Conservation (phyloP, 2,797 vertebrate genomes). For the Gobionotothen gibberifrons region DNA sequence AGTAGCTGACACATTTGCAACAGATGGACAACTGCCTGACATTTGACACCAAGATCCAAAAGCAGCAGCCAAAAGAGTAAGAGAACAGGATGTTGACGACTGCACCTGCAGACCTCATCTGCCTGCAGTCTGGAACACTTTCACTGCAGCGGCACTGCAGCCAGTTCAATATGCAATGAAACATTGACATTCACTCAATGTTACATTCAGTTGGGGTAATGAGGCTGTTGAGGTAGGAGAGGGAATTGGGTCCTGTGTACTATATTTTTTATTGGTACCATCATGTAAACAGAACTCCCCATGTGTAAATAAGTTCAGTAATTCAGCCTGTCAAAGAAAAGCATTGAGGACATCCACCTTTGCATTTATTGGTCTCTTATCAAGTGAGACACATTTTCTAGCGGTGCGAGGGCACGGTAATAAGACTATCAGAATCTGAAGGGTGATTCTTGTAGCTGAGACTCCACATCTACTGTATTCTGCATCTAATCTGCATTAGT, state of each 20-base stretch:
- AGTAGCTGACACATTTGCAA: slow-evolving; percentile 51
- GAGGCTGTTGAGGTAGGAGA: slow-evolving; percentile 28
- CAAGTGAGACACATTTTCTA: slow-evolving; percentile 32
- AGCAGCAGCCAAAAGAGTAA: slow-evolving; percentile 11
- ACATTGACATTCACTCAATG: slow-evolving; percentile 48
- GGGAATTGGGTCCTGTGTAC: slow-evolving; percentile 9
- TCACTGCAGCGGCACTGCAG: slow-evolving; percentile 41
- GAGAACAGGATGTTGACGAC: slow-evolving; percentile 55
- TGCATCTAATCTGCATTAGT: slow-evolving; percentile 37
- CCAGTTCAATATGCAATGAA: slow-evolving; percentile 40
- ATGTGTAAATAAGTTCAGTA: slow-evolving; percentile 39
- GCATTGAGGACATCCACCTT: slow-evolving; percentile 25
- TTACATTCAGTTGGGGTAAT: slow-evolving; percentile 44
- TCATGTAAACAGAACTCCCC: slow-evolving; percentile 41
- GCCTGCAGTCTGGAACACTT: slow-evolving; percentile 48
- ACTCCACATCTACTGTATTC: slow-evolving; percentile 4
- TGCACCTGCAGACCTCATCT: slow-evolving; percentile 36
- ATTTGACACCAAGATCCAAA: slow-evolving; percentile 49
- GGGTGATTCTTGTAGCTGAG: slow-evolving; percentile 18
- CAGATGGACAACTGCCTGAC: slow-evolving; percentile 53
- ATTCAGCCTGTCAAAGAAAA: slow-evolving; percentile 35
- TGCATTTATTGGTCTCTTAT: slow-evolving; percentile 39
- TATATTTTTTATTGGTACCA: slow-evolving; percentile 40
- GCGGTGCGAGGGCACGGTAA: slow-evolving; percentile 25
- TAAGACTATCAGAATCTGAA: slow-evolving; percentile 32